Evolutionary conservation across 1,140 invertebrate genomes (phyloP).

Genomic region (Stegodyphus mimosarum): DNA sequence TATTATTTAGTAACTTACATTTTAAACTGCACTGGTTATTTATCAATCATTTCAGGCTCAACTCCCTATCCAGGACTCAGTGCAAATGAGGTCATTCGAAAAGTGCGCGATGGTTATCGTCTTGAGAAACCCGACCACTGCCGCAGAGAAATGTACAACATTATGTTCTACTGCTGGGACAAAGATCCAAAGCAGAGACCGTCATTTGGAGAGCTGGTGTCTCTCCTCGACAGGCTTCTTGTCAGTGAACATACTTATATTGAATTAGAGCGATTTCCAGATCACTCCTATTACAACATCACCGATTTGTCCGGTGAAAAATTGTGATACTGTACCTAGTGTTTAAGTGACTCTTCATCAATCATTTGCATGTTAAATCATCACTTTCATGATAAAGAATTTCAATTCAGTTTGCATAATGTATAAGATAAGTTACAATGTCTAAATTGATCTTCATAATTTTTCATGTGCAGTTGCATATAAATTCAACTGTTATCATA

Average conservation of each 20-base stretch:
- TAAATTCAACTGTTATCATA: too few relatives aligned
- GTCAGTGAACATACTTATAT: conserved; percentile 93
- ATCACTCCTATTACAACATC: conserved; percentile 94
- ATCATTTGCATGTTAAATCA: neutral
- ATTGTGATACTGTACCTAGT: conserved; percentile 59
- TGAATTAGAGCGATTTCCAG: conserved; percentile 89
- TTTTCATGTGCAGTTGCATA: too few relatives aligned
- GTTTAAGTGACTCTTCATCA: neutral
- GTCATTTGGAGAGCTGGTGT: conserved; percentile 73
- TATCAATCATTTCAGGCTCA: conserved; percentile 72
- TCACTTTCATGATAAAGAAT: neutral
- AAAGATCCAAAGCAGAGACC: conserved; percentile 83
- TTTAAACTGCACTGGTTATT: too few relatives aligned
- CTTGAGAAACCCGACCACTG: conserved; percentile 77
- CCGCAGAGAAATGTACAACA: conserved; percentile 60
- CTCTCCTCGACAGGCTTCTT: conserved; percentile 81
- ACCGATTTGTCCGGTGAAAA: conserved; percentile 79
- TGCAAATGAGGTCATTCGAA: conserved; percentile 74
- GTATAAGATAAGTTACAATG: too few relatives aligned
- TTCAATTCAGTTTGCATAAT: neutral
- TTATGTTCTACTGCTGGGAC: conserved; percentile 85
- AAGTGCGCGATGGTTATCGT: conserved; percentile 76
- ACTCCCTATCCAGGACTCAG: conserved; percentile 79
- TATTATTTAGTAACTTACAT: too few relatives aligned
- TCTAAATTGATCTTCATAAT: too few relatives aligned